Base-by-base conservation (phyloP, 92 coral and sea anemone genomes). In the Heteractis magnifica region DNA sequence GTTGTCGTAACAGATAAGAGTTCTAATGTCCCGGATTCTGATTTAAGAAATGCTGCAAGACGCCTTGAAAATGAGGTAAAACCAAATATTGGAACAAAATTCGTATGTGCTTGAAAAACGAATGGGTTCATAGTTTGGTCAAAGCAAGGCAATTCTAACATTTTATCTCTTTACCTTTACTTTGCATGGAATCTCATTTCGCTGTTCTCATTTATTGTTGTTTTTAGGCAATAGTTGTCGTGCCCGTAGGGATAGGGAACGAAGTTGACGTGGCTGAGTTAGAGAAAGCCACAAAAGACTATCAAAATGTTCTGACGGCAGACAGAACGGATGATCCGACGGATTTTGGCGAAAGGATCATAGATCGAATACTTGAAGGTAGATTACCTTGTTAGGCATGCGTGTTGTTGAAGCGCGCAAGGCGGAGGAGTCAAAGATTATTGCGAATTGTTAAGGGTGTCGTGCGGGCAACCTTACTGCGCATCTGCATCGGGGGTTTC, bases 221-320 rank as follows among this genome's bases (percentile, higher is more conserved):
- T 52, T 4, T 16, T 5, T 58, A 84, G 87, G 87, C 65, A 48
- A 74, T 92, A 20, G 84, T 79, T 3, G 86, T 90, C 16, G 73
- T 92, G 56, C 88, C 91, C 10, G 79, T 92, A 16, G 93, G 83
- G 16, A 77, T 92, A 53, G 96, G 96, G n/a, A 71, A 79, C 52
- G 86, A 91, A 72, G 91, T 87, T 18, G 87, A 86, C 49, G 84
- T 81, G 18, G 71, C 64, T 16, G 88, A 90, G 58, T 82, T 90
- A 12, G 83, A 76, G 59, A 76, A 53, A 41, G 81, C 83, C 16
- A 83, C 88, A 11, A 87, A 85, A 15, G 88, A 90, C 84, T 65
- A 87, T 13, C 75, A 84, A 4, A 88, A 92, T 44, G 80, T 92
- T 49, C 14, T 90, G 44, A 75, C 77, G 10, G 81, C 87, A 72